These are phyloP conservation scores for Eurypyga helias DNA, from an alignment of 2,113 vertebrate species.

Conservation along the genomic window DNA sequence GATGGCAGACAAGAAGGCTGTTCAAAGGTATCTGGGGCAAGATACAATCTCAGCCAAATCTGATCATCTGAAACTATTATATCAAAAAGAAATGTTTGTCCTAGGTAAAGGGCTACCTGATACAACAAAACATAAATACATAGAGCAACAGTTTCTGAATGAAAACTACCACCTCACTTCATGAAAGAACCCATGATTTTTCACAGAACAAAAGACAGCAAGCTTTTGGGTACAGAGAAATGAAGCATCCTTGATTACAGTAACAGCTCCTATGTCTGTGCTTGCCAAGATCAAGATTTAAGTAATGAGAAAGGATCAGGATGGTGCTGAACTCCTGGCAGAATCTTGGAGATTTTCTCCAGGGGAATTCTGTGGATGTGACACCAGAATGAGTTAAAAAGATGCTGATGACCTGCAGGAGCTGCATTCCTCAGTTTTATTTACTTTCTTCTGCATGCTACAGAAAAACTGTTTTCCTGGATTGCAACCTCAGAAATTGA, in stretches of 20 bases:
- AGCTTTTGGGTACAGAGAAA: neutral
- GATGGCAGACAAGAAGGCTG: neutral
- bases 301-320: neutral
- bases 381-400: neutral
- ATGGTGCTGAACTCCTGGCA: neutral
- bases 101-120: neutral
- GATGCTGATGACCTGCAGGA: neutral
- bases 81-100: neutral
- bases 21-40: neutral
- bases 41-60: neutral
- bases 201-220: neutral
- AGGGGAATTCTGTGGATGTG: neutral
- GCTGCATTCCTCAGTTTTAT: neutral
- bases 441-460: neutral
- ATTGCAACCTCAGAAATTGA: neutral
- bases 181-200: neutral
- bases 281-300: neutral
- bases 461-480: neutral
- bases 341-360: neutral
- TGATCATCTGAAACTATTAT: neutral
- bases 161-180: neutral
- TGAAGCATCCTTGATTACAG: neutral
- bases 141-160: neutral
- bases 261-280: neutral
- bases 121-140: neutral